These are phyloP conservation scores for Callopanchax toddi DNA, from an alignment of 2,113 vertebrate genomes.

Conservation along the genomic window DNA sequence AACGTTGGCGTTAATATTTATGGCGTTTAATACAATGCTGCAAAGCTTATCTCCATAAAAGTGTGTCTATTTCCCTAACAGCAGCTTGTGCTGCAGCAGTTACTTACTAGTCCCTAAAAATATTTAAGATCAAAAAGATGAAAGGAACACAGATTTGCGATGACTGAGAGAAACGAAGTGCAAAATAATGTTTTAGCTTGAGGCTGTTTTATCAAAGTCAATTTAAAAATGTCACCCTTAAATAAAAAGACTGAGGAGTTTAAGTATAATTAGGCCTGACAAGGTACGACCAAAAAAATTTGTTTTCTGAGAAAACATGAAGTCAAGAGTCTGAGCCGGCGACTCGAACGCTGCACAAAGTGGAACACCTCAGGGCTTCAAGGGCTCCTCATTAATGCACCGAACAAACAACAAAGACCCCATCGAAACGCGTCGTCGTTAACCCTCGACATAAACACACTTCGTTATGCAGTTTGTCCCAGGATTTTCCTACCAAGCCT, in stretches of 20 bases:
- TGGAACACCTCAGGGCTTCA: constrained; percentile 45
- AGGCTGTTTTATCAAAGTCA: constrained; percentile 58
- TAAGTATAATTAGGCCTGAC: constrained; percentile 65
- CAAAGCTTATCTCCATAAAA: not conserved
- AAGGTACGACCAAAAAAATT: constrained; percentile 49
- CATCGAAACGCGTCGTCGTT: constrained; percentile 29
- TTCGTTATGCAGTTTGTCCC: constrained; percentile 37
- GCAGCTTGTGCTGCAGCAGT: not conserved
- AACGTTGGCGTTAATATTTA: not conserved
- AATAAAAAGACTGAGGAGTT: constrained; percentile 54
- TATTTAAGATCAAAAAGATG: constrained; percentile 19
- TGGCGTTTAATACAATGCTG: not conserved
- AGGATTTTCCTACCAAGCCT: constrained; percentile 15
- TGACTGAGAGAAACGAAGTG: constrained; percentile 1
- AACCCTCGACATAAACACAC: constrained; percentile 32
- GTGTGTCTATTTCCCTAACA: constrained; percentile 1
- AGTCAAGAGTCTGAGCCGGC: constrained; percentile 48
- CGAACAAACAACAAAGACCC: constrained; percentile 57
- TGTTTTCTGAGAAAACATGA: constrained; percentile 42
- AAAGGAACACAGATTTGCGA: constrained; percentile 29
- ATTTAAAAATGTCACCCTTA: constrained; percentile 52
- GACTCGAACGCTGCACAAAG: constrained; percentile 49
- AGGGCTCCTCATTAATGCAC: constrained; percentile 58
- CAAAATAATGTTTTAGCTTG: constrained; percentile 53
- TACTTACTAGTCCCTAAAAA: constrained; percentile 9